Evolutionary conservation across 2,888 invertebrate genomes (phyloP).

Genomic region (Epinotia ramella): DNA sequence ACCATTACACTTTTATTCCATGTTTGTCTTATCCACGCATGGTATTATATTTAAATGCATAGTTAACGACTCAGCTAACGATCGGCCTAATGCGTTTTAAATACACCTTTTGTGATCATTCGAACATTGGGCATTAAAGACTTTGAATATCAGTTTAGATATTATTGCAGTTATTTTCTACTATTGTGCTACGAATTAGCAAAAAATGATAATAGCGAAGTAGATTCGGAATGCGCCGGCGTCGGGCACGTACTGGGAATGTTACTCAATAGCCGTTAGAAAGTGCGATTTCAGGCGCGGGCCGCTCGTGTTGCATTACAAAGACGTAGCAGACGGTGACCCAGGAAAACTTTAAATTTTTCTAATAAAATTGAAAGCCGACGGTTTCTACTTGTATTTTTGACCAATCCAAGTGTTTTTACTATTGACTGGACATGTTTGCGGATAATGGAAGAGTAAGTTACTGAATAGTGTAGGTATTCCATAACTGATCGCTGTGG

Average conservation of each 20-base stretch:
- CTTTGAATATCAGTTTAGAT: conserved; percentile 19
- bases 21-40: background rate
- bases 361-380: conserved; percentile 38
- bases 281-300: conserved; percentile 72
- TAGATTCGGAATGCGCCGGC: conserved; percentile 61
- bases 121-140: conserved; percentile 4
- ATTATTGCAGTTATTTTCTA: conserved; percentile 32
- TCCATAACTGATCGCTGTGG: background rate
- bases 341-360: conserved; percentile 43
- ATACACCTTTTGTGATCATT: conserved; percentile 18
- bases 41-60: conserved; percentile 47
- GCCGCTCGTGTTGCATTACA: conserved; percentile 69
- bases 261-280: conserved; percentile 75
- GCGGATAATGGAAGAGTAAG: conserved; percentile 12
- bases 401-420: background rate
- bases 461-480: background rate
- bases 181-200: conserved; percentile 46
- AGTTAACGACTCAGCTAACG: conserved; percentile 54
- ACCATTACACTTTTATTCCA: background rate
- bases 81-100: conserved; percentile 31
- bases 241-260: conserved; percentile 60
- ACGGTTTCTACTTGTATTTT: background rate
- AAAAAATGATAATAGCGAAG: conserved; percentile 53
- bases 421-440: conserved; percentile 2
- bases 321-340: conserved; percentile 53